Base-by-base conservation (phyloP, 2,797 vertebrate genomes). In the Gephyroberyx darwinii region DNA sequence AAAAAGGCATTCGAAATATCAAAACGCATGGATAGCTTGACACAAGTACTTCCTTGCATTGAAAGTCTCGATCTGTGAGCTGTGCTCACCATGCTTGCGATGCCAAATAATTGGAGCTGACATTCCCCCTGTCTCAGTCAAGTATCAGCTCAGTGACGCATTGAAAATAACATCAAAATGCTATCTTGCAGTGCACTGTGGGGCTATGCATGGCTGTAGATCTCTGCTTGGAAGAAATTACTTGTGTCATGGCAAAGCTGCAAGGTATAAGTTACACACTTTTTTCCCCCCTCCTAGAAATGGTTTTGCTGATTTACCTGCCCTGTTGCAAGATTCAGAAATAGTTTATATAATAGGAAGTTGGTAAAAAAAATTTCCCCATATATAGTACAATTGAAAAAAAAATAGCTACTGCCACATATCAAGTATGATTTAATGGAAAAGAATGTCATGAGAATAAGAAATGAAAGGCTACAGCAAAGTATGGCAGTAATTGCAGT, bases 131-230 rank as follows among this genome's bases (percentile, higher is more conserved):
- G 66, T 69, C 30, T 50, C n/a, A 72, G 63, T 58, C 65, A 43
- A 74, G 9, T 78, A 74, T 10, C 2, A 50, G 80, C 63, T 82
- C 68, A 75, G 71, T 53, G 82, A 65, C 0, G 45, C 75, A 74
- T 74, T 72, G 31, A 71, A 85, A 76, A 84, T 52, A 75, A 77
- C 82, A 82, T 81, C 67, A 63, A 55, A 73, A 64, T 64, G 65
- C 53, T 71, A 43, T 43, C 41, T 75, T 68, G 69, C 61, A 66
- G 14, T 62, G 43, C 71, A 80, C 82, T 0, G 58, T 69, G 75
- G 82, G 48, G 70, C 67, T 14, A n/a, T 30, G 63, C 41, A 74
- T n/a, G 58, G 37, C 78, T 77, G 71, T 80, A 68, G 73, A 75
- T 50, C 78, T 80, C 71, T 59, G 71, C 63, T 75, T 33, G 26